Percentiles rank a stretch among this genome's conserved stretches.
Conservation (phyloP, 2,113 vertebrate species). For the Ceyx cyanopectus region DNA sequence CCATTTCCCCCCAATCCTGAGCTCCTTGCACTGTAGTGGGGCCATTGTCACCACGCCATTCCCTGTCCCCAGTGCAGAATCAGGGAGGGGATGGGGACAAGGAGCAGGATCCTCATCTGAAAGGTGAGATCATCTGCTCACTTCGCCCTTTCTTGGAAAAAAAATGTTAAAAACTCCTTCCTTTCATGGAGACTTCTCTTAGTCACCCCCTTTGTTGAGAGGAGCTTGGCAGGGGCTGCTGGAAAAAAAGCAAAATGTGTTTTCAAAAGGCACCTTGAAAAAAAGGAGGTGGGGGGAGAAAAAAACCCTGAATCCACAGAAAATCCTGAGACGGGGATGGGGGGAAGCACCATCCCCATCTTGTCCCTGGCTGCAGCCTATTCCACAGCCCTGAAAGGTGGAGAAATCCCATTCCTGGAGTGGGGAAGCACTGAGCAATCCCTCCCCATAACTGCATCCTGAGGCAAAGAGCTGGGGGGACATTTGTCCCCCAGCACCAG, state of each 20-base stretch:
- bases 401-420: neutral
- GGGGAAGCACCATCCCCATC: fast-evolving
- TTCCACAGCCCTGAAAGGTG: neutral
- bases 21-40: neutral
- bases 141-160: conserved; percentile 65
- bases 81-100: neutral
- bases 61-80: neutral
- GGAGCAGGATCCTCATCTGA: neutral
- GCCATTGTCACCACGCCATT: fast-evolving
- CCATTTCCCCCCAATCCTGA: fast-evolving
- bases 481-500: neutral
- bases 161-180: conserved; percentile 24
- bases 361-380: neutral
- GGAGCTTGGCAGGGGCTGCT: conserved; percentile 69
- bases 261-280: conserved; percentile 39
- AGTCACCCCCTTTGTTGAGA: conserved; percentile 78
- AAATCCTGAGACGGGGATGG: neutral
- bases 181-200: conserved; percentile 69
- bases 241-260: conserved; percentile 72
- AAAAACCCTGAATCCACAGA: neutral
- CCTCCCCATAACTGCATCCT: neutral
- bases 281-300: neutral
- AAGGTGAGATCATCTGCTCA: conserved; percentile 76
- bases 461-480: neutral
- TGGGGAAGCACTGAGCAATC: neutral